These are phyloP conservation scores for Apogon hyalosoma DNA, from an alignment of 2,797 vertebrate genomes.

Conservation along the genomic window DNA sequence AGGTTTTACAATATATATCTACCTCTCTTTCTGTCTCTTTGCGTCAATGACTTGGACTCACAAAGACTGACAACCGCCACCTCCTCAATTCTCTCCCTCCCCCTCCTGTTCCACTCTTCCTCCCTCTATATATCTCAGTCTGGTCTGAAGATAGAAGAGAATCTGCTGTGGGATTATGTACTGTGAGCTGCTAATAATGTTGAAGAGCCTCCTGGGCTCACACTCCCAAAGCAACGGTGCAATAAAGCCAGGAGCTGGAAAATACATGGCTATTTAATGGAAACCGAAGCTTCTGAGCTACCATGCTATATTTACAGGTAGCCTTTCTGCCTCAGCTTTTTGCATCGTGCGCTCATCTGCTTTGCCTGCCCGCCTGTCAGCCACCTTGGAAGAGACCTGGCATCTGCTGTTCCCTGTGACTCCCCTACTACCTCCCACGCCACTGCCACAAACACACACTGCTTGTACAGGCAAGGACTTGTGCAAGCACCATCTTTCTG, in stretches of 20 bases:
- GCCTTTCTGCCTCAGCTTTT: constrained; percentile 59
- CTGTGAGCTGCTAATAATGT: constrained; percentile 87
- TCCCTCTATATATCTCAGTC: constrained; percentile 71
- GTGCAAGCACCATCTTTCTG: constrained; percentile 18
- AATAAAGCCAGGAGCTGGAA: constrained; percentile 85
- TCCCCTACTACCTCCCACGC: constrained; percentile 70
- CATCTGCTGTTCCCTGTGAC: constrained; percentile 69
- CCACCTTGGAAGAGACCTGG: constrained; percentile 67
- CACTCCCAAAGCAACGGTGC: constrained; percentile 83
- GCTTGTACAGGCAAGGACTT: constrained; percentile 34
- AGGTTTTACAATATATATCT: constrained; percentile 35
- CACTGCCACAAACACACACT: constrained; percentile 52
- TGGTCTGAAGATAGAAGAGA: constrained; percentile 76
- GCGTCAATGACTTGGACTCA: constrained; percentile 35
- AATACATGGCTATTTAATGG: constrained; percentile 83
- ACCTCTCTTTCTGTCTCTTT: constrained; percentile 45
- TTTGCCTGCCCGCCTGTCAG: constrained; percentile 53
- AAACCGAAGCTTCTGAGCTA: constrained; percentile 77
- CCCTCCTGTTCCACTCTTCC: constrained; percentile 21
- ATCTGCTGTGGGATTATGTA: constrained; percentile 81
- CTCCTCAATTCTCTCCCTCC: constrained; percentile 11
- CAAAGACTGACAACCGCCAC: constrained; percentile 31
- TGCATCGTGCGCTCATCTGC: constrained; percentile 57
- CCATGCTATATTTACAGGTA: constrained; percentile 84
- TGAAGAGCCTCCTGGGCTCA: constrained; percentile 82